Conservation (phyloP, 2,113 vertebrate genomes). For the Tyrannus savana region DNA sequence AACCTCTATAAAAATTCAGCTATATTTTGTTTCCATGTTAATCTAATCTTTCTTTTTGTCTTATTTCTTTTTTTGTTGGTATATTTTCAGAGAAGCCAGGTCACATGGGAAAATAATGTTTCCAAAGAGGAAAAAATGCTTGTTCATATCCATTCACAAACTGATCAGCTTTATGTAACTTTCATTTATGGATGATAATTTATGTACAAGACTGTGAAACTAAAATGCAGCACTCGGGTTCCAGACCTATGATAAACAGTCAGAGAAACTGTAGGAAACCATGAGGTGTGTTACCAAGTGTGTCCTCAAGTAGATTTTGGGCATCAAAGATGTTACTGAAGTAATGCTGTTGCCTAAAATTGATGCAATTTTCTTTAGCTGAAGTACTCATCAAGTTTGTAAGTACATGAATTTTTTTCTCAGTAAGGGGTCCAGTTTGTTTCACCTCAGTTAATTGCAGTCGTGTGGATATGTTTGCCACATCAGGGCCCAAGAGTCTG, state of each 20-base stretch:
- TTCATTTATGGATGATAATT: background rate
- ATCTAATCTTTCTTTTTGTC: background rate
- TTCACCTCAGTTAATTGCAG: constrained; percentile 28
- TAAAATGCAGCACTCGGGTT: background rate
- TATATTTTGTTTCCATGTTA: background rate
- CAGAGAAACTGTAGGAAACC: background rate
- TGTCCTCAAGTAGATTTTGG: background rate
- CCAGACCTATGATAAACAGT: background rate
- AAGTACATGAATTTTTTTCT: constrained; percentile 3
- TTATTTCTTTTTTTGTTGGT: background rate
- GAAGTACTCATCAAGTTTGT: constrained; percentile 10
- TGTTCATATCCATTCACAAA: background rate
- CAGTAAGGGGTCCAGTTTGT: constrained; percentile 24
- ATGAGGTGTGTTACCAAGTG: background rate
- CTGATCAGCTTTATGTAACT: background rate
- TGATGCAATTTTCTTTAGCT: background rate
- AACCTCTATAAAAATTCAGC: background rate
- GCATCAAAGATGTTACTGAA: background rate
- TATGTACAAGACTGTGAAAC: background rate
- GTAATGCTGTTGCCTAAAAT: background rate
- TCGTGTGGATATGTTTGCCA: background rate
- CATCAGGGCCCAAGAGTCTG: background rate
- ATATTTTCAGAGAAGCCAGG: background rate
- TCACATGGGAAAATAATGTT: background rate
- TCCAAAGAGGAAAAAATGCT: background rate